phyloP scores from a whole-genome alignment of 2,888 invertebrate genomes.

The Cataglyphis altisquamis region DNA sequence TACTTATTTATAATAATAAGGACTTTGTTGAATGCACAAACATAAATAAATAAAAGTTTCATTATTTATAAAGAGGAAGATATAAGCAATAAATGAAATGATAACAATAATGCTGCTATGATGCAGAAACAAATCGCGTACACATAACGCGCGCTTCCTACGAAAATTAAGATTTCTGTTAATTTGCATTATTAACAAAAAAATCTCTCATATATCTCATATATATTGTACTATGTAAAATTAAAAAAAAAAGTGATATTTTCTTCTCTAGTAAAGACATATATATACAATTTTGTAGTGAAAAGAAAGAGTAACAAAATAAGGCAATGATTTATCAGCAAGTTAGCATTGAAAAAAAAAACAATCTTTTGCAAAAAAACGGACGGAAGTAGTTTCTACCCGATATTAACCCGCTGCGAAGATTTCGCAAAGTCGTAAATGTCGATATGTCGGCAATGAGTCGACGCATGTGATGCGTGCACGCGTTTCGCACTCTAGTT shows the following conservation, averaged over 20 bases:
- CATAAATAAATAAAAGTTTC: neutral
- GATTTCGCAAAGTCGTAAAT: constrained; percentile 33
- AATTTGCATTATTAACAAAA: neutral
- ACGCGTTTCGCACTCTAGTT: constrained; percentile 68
- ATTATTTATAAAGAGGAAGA: neutral
- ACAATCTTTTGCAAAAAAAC: constrained; percentile 28
- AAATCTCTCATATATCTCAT: neutral
- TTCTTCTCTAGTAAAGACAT: neutral
- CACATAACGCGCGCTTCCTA: neutral
- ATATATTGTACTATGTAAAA: neutral
- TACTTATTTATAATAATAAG: neutral
- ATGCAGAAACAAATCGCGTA: too few species aligned
- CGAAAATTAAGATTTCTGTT: neutral
- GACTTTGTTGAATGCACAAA: neutral
- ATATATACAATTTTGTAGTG: neutral
- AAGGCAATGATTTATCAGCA: constrained; percentile 44
- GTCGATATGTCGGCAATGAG: constrained; percentile 37
- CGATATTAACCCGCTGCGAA: constrained; percentile 48
- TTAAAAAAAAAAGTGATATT: neutral
- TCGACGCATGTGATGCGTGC: constrained; percentile 32
- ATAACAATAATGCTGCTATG: neutral
- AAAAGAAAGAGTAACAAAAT: neutral
- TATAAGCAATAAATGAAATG: neutral
- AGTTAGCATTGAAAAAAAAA: constrained; percentile 28
- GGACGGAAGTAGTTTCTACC: constrained; percentile 50